Base-by-base conservation (phyloP, 37 sponge, comb jelly and placozoan genomes). In the Petrosia ficiformis region DNA sequence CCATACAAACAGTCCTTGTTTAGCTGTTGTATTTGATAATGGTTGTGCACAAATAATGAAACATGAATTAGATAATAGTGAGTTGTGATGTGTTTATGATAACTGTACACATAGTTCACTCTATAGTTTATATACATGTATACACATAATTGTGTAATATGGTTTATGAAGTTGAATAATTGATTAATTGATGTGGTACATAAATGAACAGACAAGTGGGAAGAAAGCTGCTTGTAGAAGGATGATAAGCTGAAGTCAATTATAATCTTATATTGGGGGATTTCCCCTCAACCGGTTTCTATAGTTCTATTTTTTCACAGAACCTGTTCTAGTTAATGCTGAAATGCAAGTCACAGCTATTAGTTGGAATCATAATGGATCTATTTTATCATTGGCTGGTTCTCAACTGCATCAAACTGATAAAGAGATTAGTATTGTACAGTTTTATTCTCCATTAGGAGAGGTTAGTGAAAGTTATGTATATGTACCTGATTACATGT, bases 41-140 rank as follows among this genome's bases (percentile, higher is more conserved):
- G 97, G 97, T 1, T 58, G 92, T 42, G 77, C 81, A 14, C 94
- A 97, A 54, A 65, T 97, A 25, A 97, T 93, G 97, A 80, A 65
- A 42, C 71, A 87, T 42, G 94, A 97, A 40, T 72, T 88, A 70
- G 94, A 93, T 65, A 43, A 83, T 10, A 65, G 89, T 91, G 39
- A 39, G 86, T 76, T 22, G 10, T 28, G 64, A 22, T 26, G n/a
- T 75, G 16, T 57, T 30, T 52, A 33, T 11, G 65, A 10, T 31
- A 11, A 64, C 33, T 11, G 65, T 30, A 24, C 8, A 6, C 33
- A 25, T 14, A 25, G 29, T 64, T 11, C 57, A 54, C 21, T 22
- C n/a, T n/a, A n/a, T n/a, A n/a, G n/a, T n/a, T n/a, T n/a, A n/a
- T n/a, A n/a, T n/a, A n/a, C n/a, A n/a, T n/a, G n/a, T n/a, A n/a